A percentile compares a stretch with the other conserved stretches of the same genome.
Conservation (phyloP, 2,888 invertebrate genomes). For the Seladonia tumulorum region DNA sequence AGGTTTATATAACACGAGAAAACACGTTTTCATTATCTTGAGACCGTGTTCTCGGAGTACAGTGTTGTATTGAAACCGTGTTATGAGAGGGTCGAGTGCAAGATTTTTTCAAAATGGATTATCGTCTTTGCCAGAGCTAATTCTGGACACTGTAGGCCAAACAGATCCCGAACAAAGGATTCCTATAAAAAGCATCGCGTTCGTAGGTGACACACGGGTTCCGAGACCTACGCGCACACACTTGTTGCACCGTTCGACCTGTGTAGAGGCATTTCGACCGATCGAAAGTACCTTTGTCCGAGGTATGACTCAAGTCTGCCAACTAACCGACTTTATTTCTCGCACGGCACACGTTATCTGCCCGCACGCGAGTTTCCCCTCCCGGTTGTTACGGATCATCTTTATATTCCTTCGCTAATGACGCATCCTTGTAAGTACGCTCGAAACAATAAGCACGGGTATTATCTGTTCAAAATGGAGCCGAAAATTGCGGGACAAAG, state of each 20-base stretch:
- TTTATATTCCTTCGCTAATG: slow-evolving; percentile 50
- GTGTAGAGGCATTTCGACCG: slow-evolving; percentile 35
- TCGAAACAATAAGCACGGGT: slow-evolving; percentile 36
- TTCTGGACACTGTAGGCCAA: neutral
- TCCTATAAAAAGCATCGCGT: neutral
- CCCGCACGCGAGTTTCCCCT: neutral
- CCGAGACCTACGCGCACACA: slow-evolving; percentile 12
- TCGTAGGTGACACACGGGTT: slow-evolving; percentile 17
- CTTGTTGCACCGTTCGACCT: slow-evolving; percentile 27
- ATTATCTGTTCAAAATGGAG: neutral
- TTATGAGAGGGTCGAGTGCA: too few species aligned
- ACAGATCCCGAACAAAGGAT: slow-evolving; percentile 4
- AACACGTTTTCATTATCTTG: too few species aligned
- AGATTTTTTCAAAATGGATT: neutral
- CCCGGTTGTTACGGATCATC: slow-evolving; percentile 40
- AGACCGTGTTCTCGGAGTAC: too few species aligned
- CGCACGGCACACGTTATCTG: slow-evolving; percentile 23
- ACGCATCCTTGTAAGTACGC: slow-evolving; percentile 23
- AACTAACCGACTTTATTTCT: slow-evolving; percentile 29
- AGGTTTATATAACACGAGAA: too few species aligned
- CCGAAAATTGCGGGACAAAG: neutral
- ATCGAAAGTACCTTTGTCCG: slow-evolving; percentile 57
- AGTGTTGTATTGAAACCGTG: too few species aligned
- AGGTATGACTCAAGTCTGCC: slow-evolving; percentile 45
- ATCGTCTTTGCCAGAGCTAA: neutral